phyloP scores from a whole-genome alignment of 2,888 invertebrate genomes.

The Meloe dianella region DNA sequence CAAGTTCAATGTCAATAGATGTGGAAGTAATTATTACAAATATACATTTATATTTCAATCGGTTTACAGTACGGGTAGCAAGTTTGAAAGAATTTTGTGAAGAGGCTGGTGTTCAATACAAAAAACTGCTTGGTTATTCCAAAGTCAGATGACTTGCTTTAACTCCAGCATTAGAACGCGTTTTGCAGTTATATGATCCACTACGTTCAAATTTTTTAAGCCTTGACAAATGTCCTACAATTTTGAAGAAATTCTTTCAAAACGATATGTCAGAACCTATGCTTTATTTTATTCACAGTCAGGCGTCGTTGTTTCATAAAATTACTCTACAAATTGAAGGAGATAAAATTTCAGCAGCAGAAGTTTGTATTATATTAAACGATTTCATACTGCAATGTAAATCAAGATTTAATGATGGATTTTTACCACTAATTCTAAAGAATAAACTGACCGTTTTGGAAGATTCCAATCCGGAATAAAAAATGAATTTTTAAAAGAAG shows the following conservation, averaged over 20 bases:
- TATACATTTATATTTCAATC: slow-evolving; percentile 41
- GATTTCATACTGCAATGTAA: slow-evolving; percentile 37
- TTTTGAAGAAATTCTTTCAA: slow-evolving; percentile 42
- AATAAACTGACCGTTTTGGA: slow-evolving; percentile 28
- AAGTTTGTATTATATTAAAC: slow-evolving; percentile 34
- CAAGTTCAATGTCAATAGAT: slow-evolving; percentile 39
- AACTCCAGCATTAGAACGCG: slow-evolving; percentile 38
- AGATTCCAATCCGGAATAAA: slow-evolving; percentile 30
- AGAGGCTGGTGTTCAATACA: slow-evolving; percentile 37
- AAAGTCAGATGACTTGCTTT: slow-evolving; percentile 42
- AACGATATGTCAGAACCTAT: slow-evolving; percentile 38
- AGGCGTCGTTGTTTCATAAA: slow-evolving; percentile 38
- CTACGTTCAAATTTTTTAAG: slow-evolving; percentile 43
- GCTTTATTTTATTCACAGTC: slow-evolving; percentile 41
- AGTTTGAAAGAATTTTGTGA: slow-evolving; percentile 41
- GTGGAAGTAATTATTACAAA: slow-evolving; percentile 39
- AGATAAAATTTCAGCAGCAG: slow-evolving; percentile 37
- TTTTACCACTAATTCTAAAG: slow-evolving; percentile 27
- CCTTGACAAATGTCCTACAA: slow-evolving; percentile 42
- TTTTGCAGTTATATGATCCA: slow-evolving; percentile 41
- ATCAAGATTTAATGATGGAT: slow-evolving; percentile 30
- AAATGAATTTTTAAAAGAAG: slow-evolving; percentile 25
- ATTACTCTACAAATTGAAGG: slow-evolving; percentile 25
- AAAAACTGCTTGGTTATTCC: slow-evolving; percentile 40
- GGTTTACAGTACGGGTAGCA: slow-evolving; percentile 40